phyloP scores from a whole-genome alignment of 2,888 invertebrate species.

The Mystacides longicornis region DNA sequence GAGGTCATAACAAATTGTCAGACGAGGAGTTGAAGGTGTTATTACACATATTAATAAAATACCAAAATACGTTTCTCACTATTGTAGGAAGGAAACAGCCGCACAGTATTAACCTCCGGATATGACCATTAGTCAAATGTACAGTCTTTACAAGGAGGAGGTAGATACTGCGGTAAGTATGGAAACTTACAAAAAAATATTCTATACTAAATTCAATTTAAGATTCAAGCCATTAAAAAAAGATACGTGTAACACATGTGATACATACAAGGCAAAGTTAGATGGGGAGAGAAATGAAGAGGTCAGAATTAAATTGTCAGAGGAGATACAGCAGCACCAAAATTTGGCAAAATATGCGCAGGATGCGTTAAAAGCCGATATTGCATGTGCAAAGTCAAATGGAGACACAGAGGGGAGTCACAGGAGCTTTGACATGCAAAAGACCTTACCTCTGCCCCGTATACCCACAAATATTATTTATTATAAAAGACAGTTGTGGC shows the following conservation, averaged over 20 bases:
- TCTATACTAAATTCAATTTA: conserved; percentile 12
- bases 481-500: conserved; percentile 29
- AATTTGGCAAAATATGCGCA: conserved; percentile 9
- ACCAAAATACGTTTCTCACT: background rate
- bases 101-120: background rate
- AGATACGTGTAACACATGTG: no score
- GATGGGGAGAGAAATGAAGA: conserved; percentile 10
- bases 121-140: conserved; percentile 5
- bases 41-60: background rate
- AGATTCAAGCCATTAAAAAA: conserved; percentile 15
- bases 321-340: conserved; percentile 12
- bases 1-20: background rate
- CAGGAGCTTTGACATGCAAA: conserved; percentile 27
- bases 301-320: conserved; percentile 10
- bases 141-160: conserved; percentile 1
- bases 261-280: no score
- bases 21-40: background rate
- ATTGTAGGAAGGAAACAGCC: background rate
- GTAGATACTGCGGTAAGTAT: conserved; percentile 1
- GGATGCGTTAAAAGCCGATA: conserved; percentile 17
- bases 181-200: no score
- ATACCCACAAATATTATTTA: conserved; percentile 28
- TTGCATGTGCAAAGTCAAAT: conserved; percentile 9
- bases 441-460: conserved; percentile 27
- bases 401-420: conserved; percentile 15